Evolutionary conservation across 64 coral and sea anemone species (phyloP), one percentile per base, ranked within the genome.

Genomic region (Pachyseris speciosa): DNA sequence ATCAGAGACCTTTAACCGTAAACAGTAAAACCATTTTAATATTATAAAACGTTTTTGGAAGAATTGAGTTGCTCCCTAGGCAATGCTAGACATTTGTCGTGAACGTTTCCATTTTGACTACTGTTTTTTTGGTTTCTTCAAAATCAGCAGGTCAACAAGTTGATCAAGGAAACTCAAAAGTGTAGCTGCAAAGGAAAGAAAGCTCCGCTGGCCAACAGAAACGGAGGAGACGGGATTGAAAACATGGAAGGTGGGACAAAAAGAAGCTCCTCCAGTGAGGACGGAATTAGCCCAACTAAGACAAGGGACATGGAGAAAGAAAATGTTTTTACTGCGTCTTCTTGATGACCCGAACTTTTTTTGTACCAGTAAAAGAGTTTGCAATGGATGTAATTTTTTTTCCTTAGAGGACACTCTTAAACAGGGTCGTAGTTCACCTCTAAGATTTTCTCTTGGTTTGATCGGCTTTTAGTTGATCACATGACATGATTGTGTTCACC

Each of bases 121-220:
- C 49, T 33, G 4, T 34, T 7, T 75, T 72, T 28, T 43, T 74
- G 71, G 17, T 50, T 91, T 66, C 32, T n/a, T n/a, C n/a, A n/a
- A 9, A 33, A 63, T 67, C 38, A 91, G 89, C 89, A 83, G 44
- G 71, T 71, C 0, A 84, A 43, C 67, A 84, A 84, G 10, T 66
- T 91, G 26, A 83, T 61, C 10, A 53, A 84, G 3, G 89, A 91
- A 84, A 80, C 16, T 3, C 67, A 63, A 53, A 84, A 74, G 36
- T 91, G 78, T 20, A 94, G 65, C 38, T 79, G 84, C 55, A 83
- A 65, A 26, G 74, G 28, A 67, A 78, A 88, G 25, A 75, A 72
- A 69, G n/a, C 53, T 2, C 78, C 89, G 20, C 66, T 91, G 25
- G 8, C 44, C 13, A 67, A 5, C 51, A 91, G 70, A 32, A 91